Base-by-base conservation (phyloP, 2,797 vertebrate species). In the Neosilurus hyrtlii region DNA sequence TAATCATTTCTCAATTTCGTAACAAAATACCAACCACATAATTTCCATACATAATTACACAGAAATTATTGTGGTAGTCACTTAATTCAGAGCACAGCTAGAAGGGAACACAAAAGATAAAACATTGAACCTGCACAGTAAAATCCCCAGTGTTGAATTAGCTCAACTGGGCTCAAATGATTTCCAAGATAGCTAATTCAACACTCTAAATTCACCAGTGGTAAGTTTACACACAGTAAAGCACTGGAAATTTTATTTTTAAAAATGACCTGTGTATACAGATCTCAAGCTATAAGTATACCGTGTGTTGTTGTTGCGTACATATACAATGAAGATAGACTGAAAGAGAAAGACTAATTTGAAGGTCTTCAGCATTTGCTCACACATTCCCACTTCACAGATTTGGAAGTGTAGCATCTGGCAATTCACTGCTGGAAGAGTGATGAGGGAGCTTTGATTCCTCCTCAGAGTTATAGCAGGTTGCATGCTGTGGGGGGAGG, bases 361-460 rank as follows among this genome's bases (percentile, higher is more conserved):
- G 26, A 12, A 76, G 73, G 20, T 18, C 20, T 76, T 76, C 73
- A 61, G 30, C 30, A 75, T 75, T 74, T 75, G 26, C 30, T 43
- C 30, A 61, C 20, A 59, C 5, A 37, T 61, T 76, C 54, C 30
- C 52, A 56, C 9, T 0, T 22, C 73, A 15, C 37, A 83, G 75
- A 87, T 90, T 88, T 89, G 79, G 90, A 90, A 90, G 83, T 30
- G 70, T 82, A 84, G 89, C 79, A 83, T 89, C 87, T 90, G 86
- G 88, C 83, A 89, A 87, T 90, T 86, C 88, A 89, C 91, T 86
- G 86, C 57, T 66, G 92, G 89, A 61, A 86, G 87, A 88, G 72
- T 72, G 82, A 84, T 88, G 89, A 76, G 11, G 30, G 30, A 76
- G 73, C 92, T 93, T 93, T 94, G 90, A 93, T 92, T 91, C 88